Evolutionary conservation across 2,888 invertebrate genomes (phyloP), one percentile per base, ranked within the genome.

Genomic region (Punctoribates punctum): DNA sequence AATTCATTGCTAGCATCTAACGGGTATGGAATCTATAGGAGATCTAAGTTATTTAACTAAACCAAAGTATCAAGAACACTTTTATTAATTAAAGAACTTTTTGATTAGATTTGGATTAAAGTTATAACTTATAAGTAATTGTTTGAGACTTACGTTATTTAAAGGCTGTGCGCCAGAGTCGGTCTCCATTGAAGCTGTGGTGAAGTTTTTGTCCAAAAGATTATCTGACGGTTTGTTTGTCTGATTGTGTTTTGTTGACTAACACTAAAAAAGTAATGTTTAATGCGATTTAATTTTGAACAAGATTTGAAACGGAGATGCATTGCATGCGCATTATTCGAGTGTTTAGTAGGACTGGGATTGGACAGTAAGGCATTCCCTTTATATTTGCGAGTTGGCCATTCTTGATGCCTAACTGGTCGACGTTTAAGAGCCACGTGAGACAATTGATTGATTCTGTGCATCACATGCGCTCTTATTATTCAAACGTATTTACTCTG

Each of bases 381-480:
- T 72, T 48, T 72, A 72, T 46, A 46, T 72, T 38, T 38, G 4
- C 20, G 8, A 25, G 17, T 72, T 72, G 72, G 72, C 25, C 48
- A 25, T 46, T 72, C 48, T 42, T 72, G 42, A 27, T 72, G 72
- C 48, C 48, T 72, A 72, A 72, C 72, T 72, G 72, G 72, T 72
- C 72, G 72, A 20, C 11, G 42, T 20, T 42, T 72, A 38, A 72
- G 72, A 48, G 48, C 46, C 72, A 72, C 72, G 72, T 72, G 72
- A 72, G 42, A 1, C 72, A 17, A 72, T 42, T 72, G 46, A 72
- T 72, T 46, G 72, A 72, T 62, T 72, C 72, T 0, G 46, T 72
- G 38, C 72, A 48, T 48, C 72, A 72, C 72, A 72, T 72, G 72
- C 72, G 72, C 72, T 72, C 46, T 46, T 38, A 72, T 72, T 72